A percentile compares a stretch with the other conserved stretches of the same genome.
Evolutionary conservation across 2,888 invertebrate species (phyloP).

Genomic region (Cheilosia pagana): DNA sequence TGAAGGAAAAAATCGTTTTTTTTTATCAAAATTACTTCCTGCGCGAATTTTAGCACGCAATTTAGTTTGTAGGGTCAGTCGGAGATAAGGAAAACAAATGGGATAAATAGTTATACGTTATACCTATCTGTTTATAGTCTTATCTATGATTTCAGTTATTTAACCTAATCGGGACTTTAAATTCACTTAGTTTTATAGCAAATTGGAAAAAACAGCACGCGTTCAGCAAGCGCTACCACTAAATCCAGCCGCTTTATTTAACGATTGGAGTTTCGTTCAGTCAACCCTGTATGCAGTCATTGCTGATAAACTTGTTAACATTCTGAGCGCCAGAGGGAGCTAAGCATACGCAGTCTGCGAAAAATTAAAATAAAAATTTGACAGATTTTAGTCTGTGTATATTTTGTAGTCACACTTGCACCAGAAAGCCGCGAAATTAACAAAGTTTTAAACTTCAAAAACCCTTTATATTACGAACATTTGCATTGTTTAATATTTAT

Average conservation of each 20-base stretch:
- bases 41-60: no score
- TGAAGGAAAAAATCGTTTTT: no score
- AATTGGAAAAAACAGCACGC: neutral
- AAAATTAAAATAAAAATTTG: conserved; percentile 25
- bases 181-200: no score
- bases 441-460: conserved; percentile 24
- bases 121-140: no score
- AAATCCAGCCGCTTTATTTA: neutral
- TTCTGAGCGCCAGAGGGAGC: conserved; percentile 23
- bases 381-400: conserved; percentile 22
- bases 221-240: neutral
- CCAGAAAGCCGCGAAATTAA: conserved; percentile 41
- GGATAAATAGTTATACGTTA: no score
- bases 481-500: conserved; percentile 36
- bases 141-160: no score
- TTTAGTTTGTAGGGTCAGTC: no score
- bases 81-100: no score
- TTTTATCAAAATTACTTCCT: no score
- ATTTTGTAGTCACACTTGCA: conserved; percentile 12
- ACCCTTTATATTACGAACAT: conserved; percentile 22
- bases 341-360: neutral
- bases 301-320: neutral
- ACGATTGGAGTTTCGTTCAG: neutral
- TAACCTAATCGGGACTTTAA: no score
- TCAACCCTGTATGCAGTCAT: neutral